Base-by-base conservation (phyloP, 2,113 vertebrate genomes). In the Carettochelys insculpta region DNA sequence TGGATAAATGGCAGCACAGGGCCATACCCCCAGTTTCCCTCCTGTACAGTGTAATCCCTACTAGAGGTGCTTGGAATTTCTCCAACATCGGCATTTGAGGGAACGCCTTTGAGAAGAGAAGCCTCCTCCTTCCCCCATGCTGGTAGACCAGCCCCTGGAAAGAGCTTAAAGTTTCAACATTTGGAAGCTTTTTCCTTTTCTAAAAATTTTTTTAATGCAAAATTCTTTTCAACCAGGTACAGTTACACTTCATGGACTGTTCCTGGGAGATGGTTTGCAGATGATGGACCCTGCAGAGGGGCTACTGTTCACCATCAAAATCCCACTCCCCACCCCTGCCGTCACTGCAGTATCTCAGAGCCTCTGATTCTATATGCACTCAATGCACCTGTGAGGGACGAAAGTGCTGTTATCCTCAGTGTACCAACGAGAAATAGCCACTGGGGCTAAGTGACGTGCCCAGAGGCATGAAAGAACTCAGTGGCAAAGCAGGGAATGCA, bases 401-500 rank as follows among this genome's bases (percentile, higher is more conserved):
- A 12, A 14, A 43, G 41, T 27, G 25, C 12, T 25, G 52, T 88
- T 85, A 80, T 89, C 68, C 53, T 81, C 34, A 1, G 0, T 81
- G 80, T 79, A 56, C 81, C 19, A 17, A 65, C 17, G 29, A 65
- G 58, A 34, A 65, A n/a, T 65, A n/a, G 16, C 34, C 80, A 17
- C 20, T 86, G 43, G 75, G 80, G 13, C 68, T 83, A 51, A 89
- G 80, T 47, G 41, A 80, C 43, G 91, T 89, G 50, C 43, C 80
- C 52, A 76, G 81, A 83, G 79, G 76, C 52, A 20, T 1, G 3
- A 6, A 3, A n/a, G 47, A 85, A 89, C 77, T 75, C 86, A 77
- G 88, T 53, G 93, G 51, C 90, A 90, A 53, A 56, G 48, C n/a
- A 29, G 47, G 87, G 76, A 91, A 82, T 87, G 87, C 82, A 56